Conservation (phyloP, 30 jellyfish, hydroid and myxozoan genomes). For the Hydractinia echinata region DNA sequence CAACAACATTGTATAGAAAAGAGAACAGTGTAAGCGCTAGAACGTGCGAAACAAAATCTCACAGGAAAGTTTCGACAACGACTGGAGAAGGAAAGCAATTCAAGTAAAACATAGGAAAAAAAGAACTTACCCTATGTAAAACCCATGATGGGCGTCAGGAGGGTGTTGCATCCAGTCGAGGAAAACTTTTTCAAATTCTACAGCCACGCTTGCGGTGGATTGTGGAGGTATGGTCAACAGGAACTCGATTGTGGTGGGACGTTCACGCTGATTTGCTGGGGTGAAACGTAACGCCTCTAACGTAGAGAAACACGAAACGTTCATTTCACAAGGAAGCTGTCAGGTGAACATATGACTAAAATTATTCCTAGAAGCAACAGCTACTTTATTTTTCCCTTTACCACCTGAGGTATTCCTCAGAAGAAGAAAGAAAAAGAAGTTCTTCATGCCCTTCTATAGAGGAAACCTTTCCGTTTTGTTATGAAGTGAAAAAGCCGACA, state of each 20-base stretch:
- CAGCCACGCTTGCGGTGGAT: conserved; percentile 40
- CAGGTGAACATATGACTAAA: too few species aligned
- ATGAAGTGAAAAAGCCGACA: too few species aligned
- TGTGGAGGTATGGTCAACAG: conserved; percentile 62
- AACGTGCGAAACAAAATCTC: too few species aligned
- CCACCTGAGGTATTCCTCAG: too few species aligned
- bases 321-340: not conserved
- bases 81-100: not conserved
- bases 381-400: too few species aligned
- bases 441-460: too few species aligned
- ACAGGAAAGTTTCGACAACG: too few species aligned
- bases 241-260: conserved; percentile 81
- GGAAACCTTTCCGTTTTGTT: too few species aligned
- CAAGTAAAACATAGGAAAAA: not conserved
- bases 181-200: conserved; percentile 61
- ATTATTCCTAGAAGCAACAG: too few species aligned
- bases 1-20: too few species aligned
- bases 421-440: too few species aligned
- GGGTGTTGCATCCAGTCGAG: conserved; percentile 93
- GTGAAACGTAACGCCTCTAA: conserved; percentile 45
- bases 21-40: too few species aligned
- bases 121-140: conserved; percentile 61
- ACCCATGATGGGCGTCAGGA: conserved; percentile 96
- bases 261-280: conserved; percentile 75
- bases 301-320: not conserved